These are phyloP conservation scores for Ephialtes manifestator DNA, from an alignment of 2,888 invertebrate species.

Conservation along the genomic window DNA sequence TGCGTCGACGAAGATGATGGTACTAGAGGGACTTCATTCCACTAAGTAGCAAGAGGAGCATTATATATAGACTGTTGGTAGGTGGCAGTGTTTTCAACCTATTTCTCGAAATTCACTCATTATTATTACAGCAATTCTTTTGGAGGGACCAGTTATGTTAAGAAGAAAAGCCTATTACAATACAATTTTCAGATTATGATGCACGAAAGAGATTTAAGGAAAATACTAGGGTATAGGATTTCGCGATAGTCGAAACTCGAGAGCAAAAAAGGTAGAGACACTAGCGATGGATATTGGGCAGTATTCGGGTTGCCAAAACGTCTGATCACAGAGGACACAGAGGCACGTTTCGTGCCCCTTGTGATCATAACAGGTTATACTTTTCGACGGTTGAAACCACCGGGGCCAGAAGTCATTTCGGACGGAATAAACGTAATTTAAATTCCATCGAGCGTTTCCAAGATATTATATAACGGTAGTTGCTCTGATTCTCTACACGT, in stretches of 20 bases:
- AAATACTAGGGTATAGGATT: slow-evolving; percentile 25
- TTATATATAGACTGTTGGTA: background rate
- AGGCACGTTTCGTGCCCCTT: slow-evolving; percentile 27
- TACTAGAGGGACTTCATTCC: slow-evolving; percentile 46
- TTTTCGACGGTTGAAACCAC: slow-evolving; percentile 24
- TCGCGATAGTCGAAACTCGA: background rate
- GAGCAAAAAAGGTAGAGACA: slow-evolving; percentile 26
- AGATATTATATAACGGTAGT: background rate
- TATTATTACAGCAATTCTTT: slow-evolving; percentile 13
- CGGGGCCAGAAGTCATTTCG: slow-evolving; percentile 51
- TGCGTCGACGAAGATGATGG: slow-evolving; percentile 28
- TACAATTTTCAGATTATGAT: background rate
- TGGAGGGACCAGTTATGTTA: background rate
- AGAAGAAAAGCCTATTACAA: slow-evolving; percentile 18
- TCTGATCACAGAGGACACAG: slow-evolving; percentile 53
- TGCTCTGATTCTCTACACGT: background rate
- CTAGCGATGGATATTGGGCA: slow-evolving; percentile 13
- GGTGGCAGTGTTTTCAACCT: background rate
- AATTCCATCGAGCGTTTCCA: slow-evolving; percentile 28
- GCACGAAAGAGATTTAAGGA: slow-evolving; percentile 24
- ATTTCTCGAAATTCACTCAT: slow-evolving; percentile 19
- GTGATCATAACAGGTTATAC: slow-evolving; percentile 54
- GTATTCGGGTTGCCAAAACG: slow-evolving; percentile 60
- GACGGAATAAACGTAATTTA: slow-evolving; percentile 55
- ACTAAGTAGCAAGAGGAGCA: slow-evolving; percentile 45